Conservation (phyloP, 35 echinoderm and acorn worm species). For the Amphiura filiformis region DNA sequence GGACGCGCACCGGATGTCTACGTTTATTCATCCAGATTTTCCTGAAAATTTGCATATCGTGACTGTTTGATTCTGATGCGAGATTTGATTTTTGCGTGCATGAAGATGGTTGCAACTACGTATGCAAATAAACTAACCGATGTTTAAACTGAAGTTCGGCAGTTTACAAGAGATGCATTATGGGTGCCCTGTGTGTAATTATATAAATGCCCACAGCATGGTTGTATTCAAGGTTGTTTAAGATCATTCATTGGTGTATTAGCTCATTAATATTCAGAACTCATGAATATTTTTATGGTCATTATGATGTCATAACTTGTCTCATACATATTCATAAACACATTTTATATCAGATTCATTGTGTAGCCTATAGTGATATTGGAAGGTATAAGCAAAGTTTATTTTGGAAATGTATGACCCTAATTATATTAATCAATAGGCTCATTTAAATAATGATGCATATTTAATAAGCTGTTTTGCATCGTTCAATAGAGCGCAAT, state of each 20-base stretch:
- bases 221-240: too few relatives aligned
- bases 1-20: too few relatives aligned
- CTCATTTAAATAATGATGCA: not conserved
- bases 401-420: not conserved
- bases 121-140: not conserved
- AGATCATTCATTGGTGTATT: too few relatives aligned
- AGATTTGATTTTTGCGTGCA: too few relatives aligned
- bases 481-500: not conserved
- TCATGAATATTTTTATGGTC: not conserved
- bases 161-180: not conserved
- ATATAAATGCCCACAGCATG: not conserved
- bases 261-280: too few relatives aligned
- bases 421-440: too few relatives aligned
- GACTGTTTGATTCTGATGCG: too few relatives aligned
- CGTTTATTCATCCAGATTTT: too few relatives aligned
- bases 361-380: not conserved
- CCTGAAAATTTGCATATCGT: too few relatives aligned
- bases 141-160: not conserved
- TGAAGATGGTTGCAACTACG: too few relatives aligned
- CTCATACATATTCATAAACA: not conserved
- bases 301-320: slow-evolving; percentile 9
- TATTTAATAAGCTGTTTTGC: not conserved
- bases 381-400: not conserved
- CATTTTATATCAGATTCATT: not conserved
- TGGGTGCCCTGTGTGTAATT: not conserved